Base-by-base conservation (phyloP, 2,888 invertebrate genomes). In the Pachydiplax longipennis region DNA sequence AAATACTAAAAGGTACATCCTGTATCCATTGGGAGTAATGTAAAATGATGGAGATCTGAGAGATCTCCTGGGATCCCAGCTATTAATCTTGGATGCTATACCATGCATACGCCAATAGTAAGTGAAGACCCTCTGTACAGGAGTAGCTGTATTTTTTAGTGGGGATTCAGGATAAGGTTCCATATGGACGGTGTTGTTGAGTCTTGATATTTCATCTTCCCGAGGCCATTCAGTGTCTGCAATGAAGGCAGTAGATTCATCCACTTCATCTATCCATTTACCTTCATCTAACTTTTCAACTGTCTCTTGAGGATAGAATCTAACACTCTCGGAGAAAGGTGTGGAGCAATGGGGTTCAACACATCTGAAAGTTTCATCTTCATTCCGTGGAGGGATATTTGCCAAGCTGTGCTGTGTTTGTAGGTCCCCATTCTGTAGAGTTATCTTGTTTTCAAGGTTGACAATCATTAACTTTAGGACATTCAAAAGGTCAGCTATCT, bases 21-120 rank as follows among this genome's bases (percentile, higher is more conserved):
- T 92, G 91, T 92, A 92, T 22, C 94, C 94, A 40, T 92, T 92
- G 35, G 92, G 93, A 83, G 92, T 93, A 8, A 93, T 92, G 92
- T 94, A 94, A 92, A 94, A 94, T 58, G 93, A 94, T 25, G 93
- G 92, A 37, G 94, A 94, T 6, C 94, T 93, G 44, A 93, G 92
- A 2, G 93, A 93, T 58, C 93, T 93, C 2, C 93, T 92, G 2
- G 93, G 93, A 83, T 93, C 93, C 94, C 94, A 94, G 91, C 92
- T 92, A n/a, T 92, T 92, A 58, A 94, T 92, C 92, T 94, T 94
- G 92, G 93, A 93, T 81, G 92, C 92, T 91, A 94, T 93, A 90
- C 93, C 93, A 13, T 92, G 92, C 37, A 94, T 92, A 44, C 93
- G 92, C 94, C 94, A 94, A 92, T 94, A 94, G 92, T 94, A 94